Conservation (phyloP, 2,113 vertebrate species). For the Eulacestoma nigropectus region DNA sequence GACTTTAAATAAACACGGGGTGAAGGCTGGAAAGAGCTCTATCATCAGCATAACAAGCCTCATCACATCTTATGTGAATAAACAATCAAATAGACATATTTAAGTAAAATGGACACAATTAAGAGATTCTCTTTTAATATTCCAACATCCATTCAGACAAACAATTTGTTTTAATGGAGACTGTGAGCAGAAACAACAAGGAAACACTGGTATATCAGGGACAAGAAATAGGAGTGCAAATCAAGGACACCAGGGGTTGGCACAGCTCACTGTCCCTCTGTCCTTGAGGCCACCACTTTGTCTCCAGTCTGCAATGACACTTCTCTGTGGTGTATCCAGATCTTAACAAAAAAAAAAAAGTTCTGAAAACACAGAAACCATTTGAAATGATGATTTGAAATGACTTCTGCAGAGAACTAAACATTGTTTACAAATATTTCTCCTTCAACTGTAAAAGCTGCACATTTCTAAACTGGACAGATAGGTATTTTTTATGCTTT, state of each 20-base stretch:
- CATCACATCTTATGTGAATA: background rate
- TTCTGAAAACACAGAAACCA: background rate
- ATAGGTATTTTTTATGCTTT: background rate
- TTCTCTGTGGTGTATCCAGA: background rate
- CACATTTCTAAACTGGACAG: background rate
- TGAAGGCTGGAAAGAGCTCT: background rate
- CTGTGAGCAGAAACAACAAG: background rate
- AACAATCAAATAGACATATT: background rate
- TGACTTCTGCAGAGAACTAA: background rate
- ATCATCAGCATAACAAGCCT: background rate
- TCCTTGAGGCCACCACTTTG: background rate
- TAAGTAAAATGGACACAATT: background rate
- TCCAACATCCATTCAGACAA: background rate
- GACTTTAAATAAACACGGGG: background rate
- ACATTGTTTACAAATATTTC: background rate
- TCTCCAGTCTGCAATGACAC: background rate
- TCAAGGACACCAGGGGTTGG: background rate
- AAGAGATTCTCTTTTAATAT: background rate
- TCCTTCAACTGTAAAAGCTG: background rate
- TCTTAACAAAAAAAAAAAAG: background rate
- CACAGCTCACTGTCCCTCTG: background rate
- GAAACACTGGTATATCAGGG: background rate
- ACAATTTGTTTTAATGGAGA: background rate
- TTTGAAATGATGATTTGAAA: background rate
- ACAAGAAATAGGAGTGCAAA: background rate